These are phyloP conservation scores for Tauraco hartlaubi DNA, from an alignment of 2,797 vertebrate genomes.

Conservation along the genomic window DNA sequence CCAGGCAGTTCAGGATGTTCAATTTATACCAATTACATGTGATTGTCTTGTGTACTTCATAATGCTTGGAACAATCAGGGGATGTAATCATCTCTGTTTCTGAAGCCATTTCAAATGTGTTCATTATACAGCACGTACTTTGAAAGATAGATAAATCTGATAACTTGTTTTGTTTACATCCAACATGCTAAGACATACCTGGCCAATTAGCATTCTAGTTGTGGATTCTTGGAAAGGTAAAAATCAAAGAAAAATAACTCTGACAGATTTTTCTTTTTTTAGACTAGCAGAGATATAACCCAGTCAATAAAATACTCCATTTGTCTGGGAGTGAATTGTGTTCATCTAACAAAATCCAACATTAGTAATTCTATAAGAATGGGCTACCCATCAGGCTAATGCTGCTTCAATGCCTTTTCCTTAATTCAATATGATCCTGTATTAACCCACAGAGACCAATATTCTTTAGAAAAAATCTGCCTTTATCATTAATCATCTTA, in stretches of 20 bases:
- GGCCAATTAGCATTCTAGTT: neutral
- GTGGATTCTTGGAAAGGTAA: neutral
- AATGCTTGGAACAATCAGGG: neutral
- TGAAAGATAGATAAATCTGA: neutral
- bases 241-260: neutral
- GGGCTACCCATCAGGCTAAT: neutral
- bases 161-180: conserved; percentile 6
- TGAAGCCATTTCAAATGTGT: conserved; percentile 21
- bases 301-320: neutral
- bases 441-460: neutral
- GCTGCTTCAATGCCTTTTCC: neutral
- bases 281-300: neutral
- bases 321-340: neutral
- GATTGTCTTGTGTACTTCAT: conserved; percentile 29
- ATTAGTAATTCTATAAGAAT: neutral
- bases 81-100: conserved; percentile 15
- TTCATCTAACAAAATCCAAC: neutral
- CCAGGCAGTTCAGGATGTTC: conserved; percentile 20
- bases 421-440: neutral
- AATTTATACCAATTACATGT: conserved; percentile 30
- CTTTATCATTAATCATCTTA: neutral
- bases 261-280: neutral
- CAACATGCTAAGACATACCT: neutral
- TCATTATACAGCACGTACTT: neutral
- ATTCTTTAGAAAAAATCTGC: neutral